Percentiles rank a stretch among this genome's conserved stretches.
Conservation (phyloP, 2,888 invertebrate genomes). For the Morpho deidamia region DNA sequence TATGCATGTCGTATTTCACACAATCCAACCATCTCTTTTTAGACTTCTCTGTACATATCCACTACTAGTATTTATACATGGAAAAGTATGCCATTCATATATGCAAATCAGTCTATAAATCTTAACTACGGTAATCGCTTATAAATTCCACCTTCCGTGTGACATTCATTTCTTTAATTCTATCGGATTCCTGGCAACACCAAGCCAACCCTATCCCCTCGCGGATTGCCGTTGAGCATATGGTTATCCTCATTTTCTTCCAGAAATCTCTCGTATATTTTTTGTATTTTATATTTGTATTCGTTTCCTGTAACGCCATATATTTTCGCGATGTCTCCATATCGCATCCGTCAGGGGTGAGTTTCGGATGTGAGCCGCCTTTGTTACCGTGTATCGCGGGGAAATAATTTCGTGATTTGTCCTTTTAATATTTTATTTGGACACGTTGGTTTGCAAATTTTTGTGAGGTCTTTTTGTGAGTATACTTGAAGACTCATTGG, state of each 20-base stretch:
- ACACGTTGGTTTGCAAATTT: background rate
- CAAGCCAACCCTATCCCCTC: conserved; percentile 21
- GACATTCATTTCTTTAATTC: conserved; percentile 24
- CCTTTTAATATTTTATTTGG: conserved; percentile 19
- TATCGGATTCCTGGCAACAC: conserved; percentile 17
- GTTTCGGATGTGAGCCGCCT: conserved; percentile 20
- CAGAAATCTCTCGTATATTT: conserved; percentile 54
- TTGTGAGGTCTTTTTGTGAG: background rate
- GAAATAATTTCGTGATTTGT: conserved; percentile 27
- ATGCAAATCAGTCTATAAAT: conserved; percentile 17
- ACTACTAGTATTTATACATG: no score
- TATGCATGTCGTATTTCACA: no score
- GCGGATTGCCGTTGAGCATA: conserved; percentile 24
- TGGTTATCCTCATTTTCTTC: conserved; percentile 34
- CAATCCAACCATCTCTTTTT: no score
- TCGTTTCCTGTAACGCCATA: conserved; percentile 68
- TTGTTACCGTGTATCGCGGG: conserved; percentile 24
- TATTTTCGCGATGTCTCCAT: conserved; percentile 63
- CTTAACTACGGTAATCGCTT: conserved; percentile 20
- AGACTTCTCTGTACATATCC: no score
- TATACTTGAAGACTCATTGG: no score
- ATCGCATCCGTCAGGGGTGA: conserved; percentile 26
- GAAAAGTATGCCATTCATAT: no score
- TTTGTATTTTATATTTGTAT: conserved; percentile 73
- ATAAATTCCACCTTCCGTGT: conserved; percentile 18